A percentile compares a stretch with the other conserved stretches of the same genome.
phyloP scores from a whole-genome alignment of 2,113 vertebrate species.

The Picathartes gymnocephalus region DNA sequence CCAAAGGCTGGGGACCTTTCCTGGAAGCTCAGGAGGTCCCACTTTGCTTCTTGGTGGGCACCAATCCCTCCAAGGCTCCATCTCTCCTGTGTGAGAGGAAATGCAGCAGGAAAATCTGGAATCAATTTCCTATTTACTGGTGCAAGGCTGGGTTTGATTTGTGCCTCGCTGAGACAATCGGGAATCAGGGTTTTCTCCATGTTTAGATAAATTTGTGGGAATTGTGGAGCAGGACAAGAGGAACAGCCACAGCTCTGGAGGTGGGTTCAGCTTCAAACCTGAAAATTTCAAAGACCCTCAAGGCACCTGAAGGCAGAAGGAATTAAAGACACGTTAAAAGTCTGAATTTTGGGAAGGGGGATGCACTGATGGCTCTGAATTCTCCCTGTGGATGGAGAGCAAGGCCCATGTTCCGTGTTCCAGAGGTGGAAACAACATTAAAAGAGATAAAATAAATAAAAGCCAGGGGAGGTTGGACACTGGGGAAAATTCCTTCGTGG shows the following conservation, averaged over 20 bases:
- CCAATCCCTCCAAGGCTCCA: background rate
- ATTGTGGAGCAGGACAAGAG: background rate
- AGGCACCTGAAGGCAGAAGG: background rate
- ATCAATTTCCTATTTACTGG: background rate
- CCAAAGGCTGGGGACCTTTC: background rate
- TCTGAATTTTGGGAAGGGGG: background rate
- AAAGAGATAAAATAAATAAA: background rate
- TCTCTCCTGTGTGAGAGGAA: background rate
- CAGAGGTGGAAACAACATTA: fast-evolving
- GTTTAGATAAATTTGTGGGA: background rate
- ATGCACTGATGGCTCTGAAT: fast-evolving
- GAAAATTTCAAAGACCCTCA: background rate
- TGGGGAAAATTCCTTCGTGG: background rate
- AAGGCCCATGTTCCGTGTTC: fast-evolving
- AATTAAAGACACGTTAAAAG: background rate
- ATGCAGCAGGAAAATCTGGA: background rate
- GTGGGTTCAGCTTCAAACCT: background rate
- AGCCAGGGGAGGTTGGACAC: background rate
- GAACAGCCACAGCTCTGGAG: background rate
- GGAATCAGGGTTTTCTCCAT: background rate
- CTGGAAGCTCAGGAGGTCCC: background rate
- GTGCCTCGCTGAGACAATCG: background rate
- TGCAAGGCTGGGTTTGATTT: background rate
- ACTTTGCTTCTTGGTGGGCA: background rate
- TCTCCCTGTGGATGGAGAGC: background rate